Percentiles rank a stretch among this genome's conserved stretches.
Evolutionary conservation across 1,140 invertebrate genomes (phyloP).

Genomic region (Conus betulinus): DNA sequence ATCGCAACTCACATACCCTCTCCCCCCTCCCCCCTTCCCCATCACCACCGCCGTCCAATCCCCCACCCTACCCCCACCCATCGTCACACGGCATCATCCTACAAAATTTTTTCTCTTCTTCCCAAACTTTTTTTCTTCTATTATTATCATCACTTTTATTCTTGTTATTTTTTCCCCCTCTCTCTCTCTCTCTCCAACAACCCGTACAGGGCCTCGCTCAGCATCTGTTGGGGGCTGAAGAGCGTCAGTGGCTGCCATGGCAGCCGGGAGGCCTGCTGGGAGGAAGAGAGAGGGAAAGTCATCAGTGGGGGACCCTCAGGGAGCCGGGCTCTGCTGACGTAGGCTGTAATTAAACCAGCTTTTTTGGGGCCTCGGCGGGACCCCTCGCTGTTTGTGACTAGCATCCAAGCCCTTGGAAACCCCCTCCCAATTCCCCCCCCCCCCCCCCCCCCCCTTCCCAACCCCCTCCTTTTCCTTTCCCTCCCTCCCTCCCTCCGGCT

Average conservation of each 20-base stretch:
- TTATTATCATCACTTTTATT: not conserved
- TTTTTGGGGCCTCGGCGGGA: constrained; percentile 26
- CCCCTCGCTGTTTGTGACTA: constrained; percentile 36
- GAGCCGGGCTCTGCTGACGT: constrained; percentile 27
- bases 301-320: constrained; percentile 32
- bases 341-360: constrained; percentile 44
- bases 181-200: not conserved
- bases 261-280: constrained; percentile 39
- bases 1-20: too few species aligned
- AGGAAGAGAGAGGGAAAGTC: constrained; percentile 35
- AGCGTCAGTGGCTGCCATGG: constrained; percentile 36
- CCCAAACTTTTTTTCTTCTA: too few species aligned
- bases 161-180: not conserved
- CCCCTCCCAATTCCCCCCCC: not conserved
- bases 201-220: constrained; percentile 14
- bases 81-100: too few species aligned
- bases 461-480: too few species aligned
- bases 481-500: too few species aligned
- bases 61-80: too few species aligned
- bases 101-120: not conserved
- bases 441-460: too few species aligned
- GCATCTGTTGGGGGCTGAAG: constrained; percentile 24
- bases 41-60: too few species aligned
- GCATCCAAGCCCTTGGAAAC: constrained; percentile 20
- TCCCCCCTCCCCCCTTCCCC: too few species aligned